Conservation (phyloP, 2,888 invertebrate genomes). For the Ellobium chinense region DNA sequence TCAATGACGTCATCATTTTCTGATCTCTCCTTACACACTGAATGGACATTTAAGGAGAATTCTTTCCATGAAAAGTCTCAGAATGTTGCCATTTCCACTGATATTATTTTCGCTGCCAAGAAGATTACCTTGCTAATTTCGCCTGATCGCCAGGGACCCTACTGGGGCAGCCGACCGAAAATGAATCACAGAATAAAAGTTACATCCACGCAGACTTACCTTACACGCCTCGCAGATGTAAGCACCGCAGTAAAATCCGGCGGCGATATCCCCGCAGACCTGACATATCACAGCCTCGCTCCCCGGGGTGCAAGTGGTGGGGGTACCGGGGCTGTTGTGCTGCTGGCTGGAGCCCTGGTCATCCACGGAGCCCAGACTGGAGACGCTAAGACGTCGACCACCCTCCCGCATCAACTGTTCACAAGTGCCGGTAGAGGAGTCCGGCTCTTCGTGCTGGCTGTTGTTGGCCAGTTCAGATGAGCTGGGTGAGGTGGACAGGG, state of each 20-base stretch:
- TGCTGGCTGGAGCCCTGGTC: neutral
- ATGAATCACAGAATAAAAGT: too few species aligned
- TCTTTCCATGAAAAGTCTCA: neutral
- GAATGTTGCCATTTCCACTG: neutral
- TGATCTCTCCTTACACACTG: too few species aligned
- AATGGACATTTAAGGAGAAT: too few species aligned
- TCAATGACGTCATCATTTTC: too few species aligned
- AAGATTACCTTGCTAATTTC: too few species aligned
- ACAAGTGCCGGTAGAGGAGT: slow-evolving; percentile 28
- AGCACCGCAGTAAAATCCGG: slow-evolving; percentile 77
- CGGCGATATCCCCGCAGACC: slow-evolving; percentile 75
- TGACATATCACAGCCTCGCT: slow-evolving; percentile 61
- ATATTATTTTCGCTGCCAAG: too few species aligned
- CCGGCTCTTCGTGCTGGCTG: slow-evolving; percentile 3
- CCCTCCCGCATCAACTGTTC: slow-evolving; percentile 14
- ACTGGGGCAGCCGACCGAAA: too few species aligned
- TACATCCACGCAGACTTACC: slow-evolving; percentile 66
- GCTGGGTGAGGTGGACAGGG: neutral
- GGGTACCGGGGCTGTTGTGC: too few species aligned
- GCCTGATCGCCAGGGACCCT: too few species aligned
- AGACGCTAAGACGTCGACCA: neutral
- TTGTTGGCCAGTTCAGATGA: too few species aligned
- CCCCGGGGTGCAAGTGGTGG: neutral
- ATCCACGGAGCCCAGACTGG: neutral
- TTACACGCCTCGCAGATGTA: slow-evolving; percentile 78